These are phyloP conservation scores for Antrozous pallidus DNA, from an alignment of 2,797 vertebrate species.

Conservation along the genomic window DNA sequence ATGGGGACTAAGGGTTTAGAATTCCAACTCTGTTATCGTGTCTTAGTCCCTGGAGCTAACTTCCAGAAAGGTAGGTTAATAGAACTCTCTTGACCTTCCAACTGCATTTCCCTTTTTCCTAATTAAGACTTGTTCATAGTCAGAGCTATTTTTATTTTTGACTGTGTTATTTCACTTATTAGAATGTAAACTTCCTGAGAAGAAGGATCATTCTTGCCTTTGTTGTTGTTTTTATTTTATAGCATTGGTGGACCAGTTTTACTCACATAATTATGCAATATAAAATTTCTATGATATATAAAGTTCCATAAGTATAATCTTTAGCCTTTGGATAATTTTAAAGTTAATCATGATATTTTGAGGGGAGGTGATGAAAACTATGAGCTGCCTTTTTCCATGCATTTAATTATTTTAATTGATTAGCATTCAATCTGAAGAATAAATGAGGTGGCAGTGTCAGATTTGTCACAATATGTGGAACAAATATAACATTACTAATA, in stretches of 20 bases:
- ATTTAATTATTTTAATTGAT: constrained; percentile 45
- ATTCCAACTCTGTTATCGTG: neutral
- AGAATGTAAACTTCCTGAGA: neutral
- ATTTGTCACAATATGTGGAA: constrained; percentile 20
- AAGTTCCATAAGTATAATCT: neutral
- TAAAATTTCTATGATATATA: neutral
- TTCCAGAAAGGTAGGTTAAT: neutral
- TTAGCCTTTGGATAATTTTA: neutral
- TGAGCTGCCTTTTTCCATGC: neutral
- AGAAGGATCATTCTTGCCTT: neutral
- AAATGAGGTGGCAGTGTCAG: neutral
- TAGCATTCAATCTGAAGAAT: constrained; percentile 6
- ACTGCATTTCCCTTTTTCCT: neutral
- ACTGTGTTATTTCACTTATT: neutral
- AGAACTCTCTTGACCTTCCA: neutral
- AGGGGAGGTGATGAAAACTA: neutral
- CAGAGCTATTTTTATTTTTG: neutral
- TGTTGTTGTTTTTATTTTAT: neutral
- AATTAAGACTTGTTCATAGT: neutral
- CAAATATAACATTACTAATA: constrained; percentile 26
- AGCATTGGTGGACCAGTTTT: neutral
- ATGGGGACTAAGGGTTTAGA: neutral
- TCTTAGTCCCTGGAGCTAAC: fast-evolving
- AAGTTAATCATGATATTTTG: constrained; percentile 21
- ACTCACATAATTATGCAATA: neutral